Evolutionary conservation across 2,888 invertebrate species (phyloP).

Genomic region (Chesias legatella): DNA sequence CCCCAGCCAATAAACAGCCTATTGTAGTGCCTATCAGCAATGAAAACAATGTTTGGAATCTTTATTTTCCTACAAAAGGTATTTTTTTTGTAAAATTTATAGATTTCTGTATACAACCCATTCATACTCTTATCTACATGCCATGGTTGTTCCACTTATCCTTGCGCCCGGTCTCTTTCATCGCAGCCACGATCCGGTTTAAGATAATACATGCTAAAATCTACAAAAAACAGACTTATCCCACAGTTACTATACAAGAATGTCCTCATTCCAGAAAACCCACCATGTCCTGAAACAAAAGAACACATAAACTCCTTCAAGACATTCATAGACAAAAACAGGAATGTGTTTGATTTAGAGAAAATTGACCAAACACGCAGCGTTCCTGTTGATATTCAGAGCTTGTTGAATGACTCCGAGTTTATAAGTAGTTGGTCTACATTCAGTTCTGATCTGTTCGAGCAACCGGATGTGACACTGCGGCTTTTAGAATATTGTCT

Average conservation of each 20-base stretch:
- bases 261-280: slow-evolving; percentile 44
- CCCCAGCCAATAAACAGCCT: slow-evolving; percentile 64
- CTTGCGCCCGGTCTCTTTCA: no score
- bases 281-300: slow-evolving; percentile 47
- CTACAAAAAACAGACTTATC: no score
- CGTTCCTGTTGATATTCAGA: slow-evolving; percentile 80
- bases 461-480: slow-evolving; percentile 84
- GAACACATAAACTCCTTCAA: slow-evolving; percentile 50
- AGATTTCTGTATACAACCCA: no score
- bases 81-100: slow-evolving; percentile 13
- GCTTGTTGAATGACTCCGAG: slow-evolving; percentile 75
- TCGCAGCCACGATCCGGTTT: no score
- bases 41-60: slow-evolving; percentile 85
- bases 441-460: slow-evolving; percentile 83
- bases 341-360: slow-evolving; percentile 70
- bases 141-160: no score
- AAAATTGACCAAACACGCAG: slow-evolving; percentile 80
- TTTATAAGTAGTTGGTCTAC: slow-evolving; percentile 82
- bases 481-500: slow-evolving; percentile 88
- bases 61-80: slow-evolving; percentile 89
- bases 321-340: slow-evolving; percentile 55
- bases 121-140: no score
- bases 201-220: no score
- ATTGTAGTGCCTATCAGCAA: slow-evolving; percentile 49
- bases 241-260: no score